Conservation (phyloP, 2,113 vertebrate genomes). For the Toxostoma redivivum region DNA sequence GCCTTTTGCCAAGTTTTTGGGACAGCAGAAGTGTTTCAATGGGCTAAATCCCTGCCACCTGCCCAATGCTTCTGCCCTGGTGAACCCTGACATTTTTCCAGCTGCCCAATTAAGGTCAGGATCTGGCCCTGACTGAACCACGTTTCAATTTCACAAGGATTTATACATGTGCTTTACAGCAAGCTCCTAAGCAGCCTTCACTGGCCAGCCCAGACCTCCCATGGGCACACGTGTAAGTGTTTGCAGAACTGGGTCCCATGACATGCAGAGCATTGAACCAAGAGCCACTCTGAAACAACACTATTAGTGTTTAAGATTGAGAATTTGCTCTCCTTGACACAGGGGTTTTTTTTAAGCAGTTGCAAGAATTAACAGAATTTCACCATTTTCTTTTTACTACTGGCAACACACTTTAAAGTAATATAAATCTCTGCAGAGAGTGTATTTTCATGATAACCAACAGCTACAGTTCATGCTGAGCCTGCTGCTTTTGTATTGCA, state of each 20-base stretch:
- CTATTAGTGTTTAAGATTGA: conserved; percentile 67
- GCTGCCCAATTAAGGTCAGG: neutral
- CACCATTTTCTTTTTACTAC: conserved; percentile 7
- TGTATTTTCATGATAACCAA: conserved; percentile 56
- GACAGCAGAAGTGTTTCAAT: conserved; percentile 34
- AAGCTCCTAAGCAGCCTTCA: neutral
- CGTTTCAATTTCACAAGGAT: neutral
- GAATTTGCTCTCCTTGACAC: conserved; percentile 27
- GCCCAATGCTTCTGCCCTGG: neutral
- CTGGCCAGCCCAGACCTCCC: neutral
- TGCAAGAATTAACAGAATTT: conserved; percentile 53
- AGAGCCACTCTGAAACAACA: conserved; percentile 52
- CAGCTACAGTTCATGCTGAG: conserved; percentile 61
- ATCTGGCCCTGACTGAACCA: neutral
- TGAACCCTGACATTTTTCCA: neutral
- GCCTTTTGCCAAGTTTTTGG: neutral
- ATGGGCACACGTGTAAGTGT: neutral
- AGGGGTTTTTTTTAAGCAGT: conserved; percentile 41
- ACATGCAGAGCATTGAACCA: neutral
- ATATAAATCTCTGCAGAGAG: conserved; percentile 63
- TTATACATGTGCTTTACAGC: neutral
- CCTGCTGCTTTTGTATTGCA: conserved; percentile 72
- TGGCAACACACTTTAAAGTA: conserved; percentile 65
- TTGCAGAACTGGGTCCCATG: neutral
- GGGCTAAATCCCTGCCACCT: neutral